Evolutionary conservation across 1,140 invertebrate species (phyloP).

Genomic region (Lasioglossum baleicum): DNA sequence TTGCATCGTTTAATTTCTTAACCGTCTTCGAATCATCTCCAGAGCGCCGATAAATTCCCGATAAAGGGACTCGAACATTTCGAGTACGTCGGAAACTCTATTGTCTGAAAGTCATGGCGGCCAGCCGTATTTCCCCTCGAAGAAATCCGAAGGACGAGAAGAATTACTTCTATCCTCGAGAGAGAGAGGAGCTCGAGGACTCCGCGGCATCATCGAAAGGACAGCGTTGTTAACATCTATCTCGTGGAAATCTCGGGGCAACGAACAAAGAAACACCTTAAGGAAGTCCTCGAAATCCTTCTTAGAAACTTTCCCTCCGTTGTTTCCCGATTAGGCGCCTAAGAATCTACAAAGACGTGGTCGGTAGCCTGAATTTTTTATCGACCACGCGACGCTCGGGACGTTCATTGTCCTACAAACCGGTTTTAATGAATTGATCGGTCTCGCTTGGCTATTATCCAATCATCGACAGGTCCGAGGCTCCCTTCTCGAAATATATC

Average conservation of each 20-base stretch:
- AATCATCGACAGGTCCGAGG: neutral
- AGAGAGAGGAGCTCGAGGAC: neutral
- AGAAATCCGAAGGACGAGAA: neutral
- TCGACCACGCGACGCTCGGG: neutral
- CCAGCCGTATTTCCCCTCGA: neutral
- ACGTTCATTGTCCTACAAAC: too few relatives aligned
- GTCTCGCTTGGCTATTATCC: neutral
- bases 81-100: neutral
- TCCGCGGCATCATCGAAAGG: neutral
- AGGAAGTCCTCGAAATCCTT: constrained; percentile 14
- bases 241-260: neutral
- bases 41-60: too few relatives aligned
- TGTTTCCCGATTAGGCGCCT: neutral
- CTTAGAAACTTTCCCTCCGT: constrained; percentile 25
- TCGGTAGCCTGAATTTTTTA: constrained; percentile 22
- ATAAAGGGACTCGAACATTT: neutral
- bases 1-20: too few relatives aligned
- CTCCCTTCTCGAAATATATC: neutral
- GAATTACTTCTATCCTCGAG: neutral
- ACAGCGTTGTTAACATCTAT: constrained; percentile 11
- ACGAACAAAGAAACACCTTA: neutral
- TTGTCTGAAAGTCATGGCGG: neutral
- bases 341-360: neutral
- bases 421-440: constrained; percentile 22
- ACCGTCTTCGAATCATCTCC: too few relatives aligned